These are phyloP conservation scores for Phalloptychus januarius DNA, from an alignment of 2,797 vertebrate species.

Conservation along the genomic window DNA sequence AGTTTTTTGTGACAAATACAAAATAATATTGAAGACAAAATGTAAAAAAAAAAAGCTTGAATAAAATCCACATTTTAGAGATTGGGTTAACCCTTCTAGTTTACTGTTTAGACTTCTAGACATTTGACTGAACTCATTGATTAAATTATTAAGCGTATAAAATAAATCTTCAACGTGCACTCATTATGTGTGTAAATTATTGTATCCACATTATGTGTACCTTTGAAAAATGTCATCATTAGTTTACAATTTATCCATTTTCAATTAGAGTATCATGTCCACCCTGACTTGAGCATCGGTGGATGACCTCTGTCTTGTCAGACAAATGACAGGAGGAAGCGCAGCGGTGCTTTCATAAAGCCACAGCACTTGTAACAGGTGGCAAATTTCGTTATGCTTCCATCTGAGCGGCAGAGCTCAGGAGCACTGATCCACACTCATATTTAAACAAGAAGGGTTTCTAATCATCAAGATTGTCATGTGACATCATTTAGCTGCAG, in stretches of 20 bases:
- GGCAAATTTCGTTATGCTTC: conserved; percentile 81
- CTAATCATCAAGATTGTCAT: conserved; percentile 83
- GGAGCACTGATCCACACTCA: conserved; percentile 75
- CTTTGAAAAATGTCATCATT: conserved; percentile 58
- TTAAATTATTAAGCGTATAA: neutral
- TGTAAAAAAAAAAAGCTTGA: neutral
- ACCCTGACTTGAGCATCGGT: conserved; percentile 62
- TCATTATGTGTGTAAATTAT: neutral
- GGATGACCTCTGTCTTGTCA: conserved; percentile 73
- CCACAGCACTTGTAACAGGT: conserved; percentile 82
- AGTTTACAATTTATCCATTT: conserved; percentile 63
- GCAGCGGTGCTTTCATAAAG: conserved; percentile 79
- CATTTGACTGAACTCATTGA: neutral
- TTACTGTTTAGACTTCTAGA: neutral
- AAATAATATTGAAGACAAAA: neutral
- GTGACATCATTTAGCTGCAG: conserved; percentile 79
- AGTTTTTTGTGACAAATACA: neutral
- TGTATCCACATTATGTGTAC: conserved; percentile 32
- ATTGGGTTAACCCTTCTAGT: neutral
- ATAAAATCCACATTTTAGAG: neutral
- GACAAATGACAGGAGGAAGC: conserved; percentile 80
- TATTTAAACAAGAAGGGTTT: conserved; percentile 79
- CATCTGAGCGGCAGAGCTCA: conserved; percentile 76
- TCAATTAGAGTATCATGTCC: conserved; percentile 69
- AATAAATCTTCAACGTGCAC: neutral